Conservation (phyloP, 2,797 vertebrate species). For the Hirundo rustica region DNA sequence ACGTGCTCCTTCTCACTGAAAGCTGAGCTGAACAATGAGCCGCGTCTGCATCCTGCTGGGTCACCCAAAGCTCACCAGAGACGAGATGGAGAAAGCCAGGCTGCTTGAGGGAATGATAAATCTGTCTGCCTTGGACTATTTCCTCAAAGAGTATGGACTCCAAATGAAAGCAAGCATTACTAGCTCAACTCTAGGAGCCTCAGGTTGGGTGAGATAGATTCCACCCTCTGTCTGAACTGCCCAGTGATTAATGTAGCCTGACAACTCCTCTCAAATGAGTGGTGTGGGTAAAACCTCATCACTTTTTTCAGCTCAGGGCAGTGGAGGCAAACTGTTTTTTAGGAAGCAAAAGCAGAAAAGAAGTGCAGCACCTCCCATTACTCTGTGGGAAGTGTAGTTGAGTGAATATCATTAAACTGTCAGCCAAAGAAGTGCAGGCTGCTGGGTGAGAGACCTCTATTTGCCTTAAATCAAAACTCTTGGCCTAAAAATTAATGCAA, state of each 20-base stretch:
- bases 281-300: not conserved
- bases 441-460: not conserved
- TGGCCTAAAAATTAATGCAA: not conserved
- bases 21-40: not conserved
- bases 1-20: not conserved
- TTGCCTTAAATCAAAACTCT: not conserved
- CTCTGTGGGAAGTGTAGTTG: not conserved
- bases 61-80: not conserved
- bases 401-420: not conserved
- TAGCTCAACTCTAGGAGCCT: not conserved
- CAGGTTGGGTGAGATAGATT: not conserved
- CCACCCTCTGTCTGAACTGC: not conserved
- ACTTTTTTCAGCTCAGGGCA: not conserved
- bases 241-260: not conserved
- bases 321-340: not conserved
- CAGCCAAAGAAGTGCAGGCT: not conserved
- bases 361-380: not conserved
- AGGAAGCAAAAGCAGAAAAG: not conserved
- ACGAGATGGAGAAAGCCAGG: not conserved
- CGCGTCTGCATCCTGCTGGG: not conserved
- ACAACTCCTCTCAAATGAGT: not conserved
- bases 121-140: not conserved
- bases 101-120: not conserved
- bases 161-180: not conserved
- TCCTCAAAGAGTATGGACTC: not conserved